Conservation (phyloP, 2,888 invertebrate genomes). For the Nomada ferruginata region DNA sequence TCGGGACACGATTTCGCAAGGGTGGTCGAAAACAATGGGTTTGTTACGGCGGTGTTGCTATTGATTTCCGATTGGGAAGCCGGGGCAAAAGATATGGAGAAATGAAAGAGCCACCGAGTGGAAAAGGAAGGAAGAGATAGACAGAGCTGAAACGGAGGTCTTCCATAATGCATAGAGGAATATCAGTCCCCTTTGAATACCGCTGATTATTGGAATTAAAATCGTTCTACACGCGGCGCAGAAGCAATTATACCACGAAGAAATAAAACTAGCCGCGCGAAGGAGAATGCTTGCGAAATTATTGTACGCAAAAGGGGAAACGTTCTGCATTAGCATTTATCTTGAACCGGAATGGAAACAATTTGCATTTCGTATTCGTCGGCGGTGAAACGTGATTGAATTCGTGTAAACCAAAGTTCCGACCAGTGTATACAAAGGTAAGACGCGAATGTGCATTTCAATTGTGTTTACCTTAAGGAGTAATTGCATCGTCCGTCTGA, state of each 20-base stretch:
- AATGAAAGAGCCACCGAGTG: slow-evolving; percentile 40
- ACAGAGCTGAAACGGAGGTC: neutral
- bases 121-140: slow-evolving; percentile 26
- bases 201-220: slow-evolving; percentile 40
- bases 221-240: neutral
- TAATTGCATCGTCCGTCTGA: slow-evolving; percentile 20
- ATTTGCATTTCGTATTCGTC: neutral
- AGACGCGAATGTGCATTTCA: slow-evolving; percentile 15
- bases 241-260: neutral
- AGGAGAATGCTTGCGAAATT: too few species aligned
- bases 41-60: slow-evolving; percentile 74
- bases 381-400: neutral
- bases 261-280: too few species aligned
- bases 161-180: slow-evolving; percentile 15
- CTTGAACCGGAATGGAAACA: neutral
- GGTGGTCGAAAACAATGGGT: slow-evolving; percentile 71
- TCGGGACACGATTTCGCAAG: slow-evolving; percentile 47
- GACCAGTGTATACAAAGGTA: too few species aligned
- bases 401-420: neutral
- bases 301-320: neutral
- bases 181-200: slow-evolving; percentile 21
- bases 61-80: slow-evolving; percentile 76
- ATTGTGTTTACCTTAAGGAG: slow-evolving; percentile 15
- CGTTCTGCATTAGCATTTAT: neutral
- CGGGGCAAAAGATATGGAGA: slow-evolving; percentile 61